phyloP scores from a whole-genome alignment of 1,140 invertebrate genomes.

The Oedothorax gibbosus region DNA sequence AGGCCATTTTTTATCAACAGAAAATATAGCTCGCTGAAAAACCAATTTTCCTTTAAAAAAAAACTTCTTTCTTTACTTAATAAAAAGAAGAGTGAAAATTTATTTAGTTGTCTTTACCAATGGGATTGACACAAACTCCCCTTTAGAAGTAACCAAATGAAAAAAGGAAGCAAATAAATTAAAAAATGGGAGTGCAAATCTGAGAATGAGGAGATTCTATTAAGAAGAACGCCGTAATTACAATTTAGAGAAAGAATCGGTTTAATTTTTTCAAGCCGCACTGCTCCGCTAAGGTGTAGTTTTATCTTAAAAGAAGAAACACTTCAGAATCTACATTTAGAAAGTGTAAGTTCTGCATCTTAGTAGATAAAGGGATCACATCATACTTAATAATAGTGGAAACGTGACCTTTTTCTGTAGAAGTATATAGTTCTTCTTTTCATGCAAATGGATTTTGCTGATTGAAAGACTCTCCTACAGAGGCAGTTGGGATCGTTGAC shows the following conservation, averaged over 20 bases:
- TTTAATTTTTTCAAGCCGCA: conserved; percentile 45
- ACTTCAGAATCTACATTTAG: conserved; percentile 30
- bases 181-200: conserved; percentile 37
- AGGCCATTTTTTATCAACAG: neutral
- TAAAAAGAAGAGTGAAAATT: conserved; percentile 17
- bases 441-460: conserved; percentile 43
- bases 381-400: neutral
- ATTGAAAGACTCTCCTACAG: conserved; percentile 27
- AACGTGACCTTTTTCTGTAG: neutral
- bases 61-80: conserved; percentile 19
- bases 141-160: conserved; percentile 36
- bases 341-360: neutral
- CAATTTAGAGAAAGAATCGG: conserved; percentile 40
- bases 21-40: conserved; percentile 49
- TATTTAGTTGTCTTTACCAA: conserved; percentile 51
- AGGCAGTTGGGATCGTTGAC: neutral
- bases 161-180: conserved; percentile 50
- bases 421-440: conserved; percentile 31
- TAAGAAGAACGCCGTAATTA: conserved; percentile 47
- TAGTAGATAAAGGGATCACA: no score
- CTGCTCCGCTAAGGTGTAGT: conserved; percentile 35
- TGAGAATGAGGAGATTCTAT: conserved; percentile 58
- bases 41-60: conserved; percentile 46
- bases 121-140: conserved; percentile 54
- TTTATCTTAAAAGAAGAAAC: conserved; percentile 30